Conservation (phyloP, 1,140 invertebrate species). For the Drosophila albomicans region DNA sequence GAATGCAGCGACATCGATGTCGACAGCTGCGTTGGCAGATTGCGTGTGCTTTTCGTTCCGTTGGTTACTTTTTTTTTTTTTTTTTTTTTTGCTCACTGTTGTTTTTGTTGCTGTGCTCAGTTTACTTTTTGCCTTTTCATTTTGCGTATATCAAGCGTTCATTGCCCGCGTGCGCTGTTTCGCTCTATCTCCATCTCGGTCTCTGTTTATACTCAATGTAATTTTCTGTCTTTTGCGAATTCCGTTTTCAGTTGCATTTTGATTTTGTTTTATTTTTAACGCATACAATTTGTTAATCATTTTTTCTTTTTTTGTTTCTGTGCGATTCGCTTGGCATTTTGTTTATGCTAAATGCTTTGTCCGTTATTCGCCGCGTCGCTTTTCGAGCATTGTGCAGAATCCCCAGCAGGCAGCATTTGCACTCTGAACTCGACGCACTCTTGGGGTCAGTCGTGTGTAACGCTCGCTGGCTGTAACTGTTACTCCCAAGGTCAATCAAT, state of each 20-base stretch:
- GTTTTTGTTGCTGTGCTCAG: conserved; percentile 26
- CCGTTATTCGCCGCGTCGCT: conserved; percentile 11
- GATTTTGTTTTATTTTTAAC: conserved; percentile 73
- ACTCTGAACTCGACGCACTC: conserved; percentile 40
- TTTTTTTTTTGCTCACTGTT: conserved; percentile 14
- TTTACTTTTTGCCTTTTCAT: conserved; percentile 39
- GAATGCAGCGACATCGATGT: conserved; percentile 53
- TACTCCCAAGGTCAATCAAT: conserved; percentile 60
- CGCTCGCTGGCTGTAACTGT: conserved; percentile 8
- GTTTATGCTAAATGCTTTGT: conserved; percentile 48
- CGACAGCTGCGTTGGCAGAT: conserved; percentile 40
- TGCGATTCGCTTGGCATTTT: conserved; percentile 28
- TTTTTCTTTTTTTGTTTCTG: neutral
- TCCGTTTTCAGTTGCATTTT: conserved; percentile 58
- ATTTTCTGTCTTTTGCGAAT: conserved; percentile 12
- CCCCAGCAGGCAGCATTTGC: conserved; percentile 22
- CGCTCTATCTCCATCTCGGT: conserved; percentile 33
- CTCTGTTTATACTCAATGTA: conserved; percentile 13
- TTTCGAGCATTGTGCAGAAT: neutral
- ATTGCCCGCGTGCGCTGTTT: conserved; percentile 67
- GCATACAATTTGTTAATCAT: conserved; percentile 71
- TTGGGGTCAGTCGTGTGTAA: conserved; percentile 25
- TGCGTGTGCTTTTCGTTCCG: conserved; percentile 68
- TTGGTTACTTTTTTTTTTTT: conserved; percentile 50
- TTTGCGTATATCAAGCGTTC: conserved; percentile 81